Evolutionary conservation across 2,888 invertebrate species (phyloP).

Genomic region (Listrodromus nycthemerus): DNA sequence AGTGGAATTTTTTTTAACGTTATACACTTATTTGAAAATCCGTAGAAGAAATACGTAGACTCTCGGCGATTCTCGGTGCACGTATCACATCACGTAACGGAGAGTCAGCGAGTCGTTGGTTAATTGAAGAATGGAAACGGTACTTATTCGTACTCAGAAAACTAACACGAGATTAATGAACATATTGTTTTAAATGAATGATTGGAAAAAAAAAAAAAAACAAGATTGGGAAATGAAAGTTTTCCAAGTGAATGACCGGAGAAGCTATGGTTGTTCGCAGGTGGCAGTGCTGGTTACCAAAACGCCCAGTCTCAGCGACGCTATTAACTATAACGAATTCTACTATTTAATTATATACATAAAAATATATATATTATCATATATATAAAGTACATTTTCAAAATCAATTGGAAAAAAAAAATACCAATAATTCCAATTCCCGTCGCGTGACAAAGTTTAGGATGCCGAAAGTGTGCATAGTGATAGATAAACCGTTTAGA

Average conservation of each 20-base stretch:
- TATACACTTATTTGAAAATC: conserved; percentile 56
- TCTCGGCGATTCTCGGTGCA: conserved; percentile 57
- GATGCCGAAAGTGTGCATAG: conserved; percentile 17
- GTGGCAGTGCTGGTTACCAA: conserved; percentile 83
- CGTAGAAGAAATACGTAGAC: conserved; percentile 59
- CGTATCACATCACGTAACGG: conserved; percentile 58
- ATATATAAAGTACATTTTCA: conserved; percentile 49
- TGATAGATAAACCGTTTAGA: neutral
- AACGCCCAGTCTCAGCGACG: conserved; percentile 80
- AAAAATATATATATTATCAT: conserved; percentile 46
- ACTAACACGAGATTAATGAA: conserved; percentile 26
- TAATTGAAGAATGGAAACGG: conserved; percentile 58
- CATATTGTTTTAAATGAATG: conserved; percentile 51
- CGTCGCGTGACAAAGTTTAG: conserved; percentile 52
- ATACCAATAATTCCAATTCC: conserved; percentile 11
- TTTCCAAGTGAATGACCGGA: conserved; percentile 76
- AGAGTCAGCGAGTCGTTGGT: conserved; percentile 51
- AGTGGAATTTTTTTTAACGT: conserved; percentile 39
- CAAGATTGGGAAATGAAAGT: conserved; percentile 44
- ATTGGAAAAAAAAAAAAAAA: conserved; percentile 37
- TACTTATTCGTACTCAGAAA: conserved; percentile 51
- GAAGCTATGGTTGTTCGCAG: conserved; percentile 81
- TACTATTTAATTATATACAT: conserved; percentile 72
- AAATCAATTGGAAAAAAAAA: conserved; percentile 30
- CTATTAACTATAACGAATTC: conserved; percentile 75